Evolutionary conservation across 2,797 vertebrate species (phyloP), one percentile per base, ranked within the genome.

Genomic region (Limosa lapponica): DNA sequence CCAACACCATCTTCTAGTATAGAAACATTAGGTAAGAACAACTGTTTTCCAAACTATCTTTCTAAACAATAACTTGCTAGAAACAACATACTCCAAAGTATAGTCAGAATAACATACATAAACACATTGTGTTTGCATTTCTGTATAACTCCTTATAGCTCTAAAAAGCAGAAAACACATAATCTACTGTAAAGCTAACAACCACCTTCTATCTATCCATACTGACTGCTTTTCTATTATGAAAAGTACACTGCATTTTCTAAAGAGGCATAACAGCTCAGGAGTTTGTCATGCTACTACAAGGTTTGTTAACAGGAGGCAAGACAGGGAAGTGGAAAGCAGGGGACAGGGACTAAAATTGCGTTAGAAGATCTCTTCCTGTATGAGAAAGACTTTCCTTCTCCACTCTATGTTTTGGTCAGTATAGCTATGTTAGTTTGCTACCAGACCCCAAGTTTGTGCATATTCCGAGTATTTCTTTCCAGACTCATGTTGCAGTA

Each of bases 361-460:
- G 12, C 22, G 5, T 55, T 46, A 61, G 41, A 55, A 59, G 22
- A 66, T 62, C 30, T n/a, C 9, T 28, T 71, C 27, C 12, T 48
- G 18, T 32, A 3, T 6, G 36, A 59, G 44, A 46, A 39, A 16
- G 32, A 13, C 32, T n/a, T 77, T 69, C 37, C 9, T 71, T 77
- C 25, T 46, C 25, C 44, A 15, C 15, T 1, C 24, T 71, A 2
- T 3, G 20, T 11, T 66, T 81, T 41, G n/a, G 6, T 41, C 44
- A 15, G 16, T 4, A 34, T 0, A 62, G 52, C n/a, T 46, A 13
- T 0, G 8, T 10, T 39, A 5, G 2, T 52, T 51, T 70, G 30
- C 57, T 59, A 39, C n/a, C 48, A 70, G 70, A 5, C 5, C 20
- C 17, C 58, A 16, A 51, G 49, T 28, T 51, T 15, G 14, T 10